Base-by-base conservation (phyloP, 1,140 invertebrate species). In the Neuroterus valhalla region DNA sequence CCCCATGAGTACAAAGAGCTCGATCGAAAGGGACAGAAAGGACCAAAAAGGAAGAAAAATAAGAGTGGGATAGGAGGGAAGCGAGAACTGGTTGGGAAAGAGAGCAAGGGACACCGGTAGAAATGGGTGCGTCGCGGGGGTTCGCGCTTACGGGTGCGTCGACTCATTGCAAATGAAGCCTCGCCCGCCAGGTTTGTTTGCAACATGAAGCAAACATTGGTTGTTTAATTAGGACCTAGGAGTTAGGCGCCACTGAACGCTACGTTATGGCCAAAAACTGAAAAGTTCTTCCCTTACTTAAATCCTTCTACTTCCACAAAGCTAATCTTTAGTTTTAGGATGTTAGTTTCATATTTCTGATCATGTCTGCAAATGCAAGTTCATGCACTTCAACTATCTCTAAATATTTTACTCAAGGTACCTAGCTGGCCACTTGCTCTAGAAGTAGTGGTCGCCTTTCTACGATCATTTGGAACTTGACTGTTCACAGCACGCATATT, bases 201-300 rank as follows among this genome's bases (percentile, higher is more conserved):
- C 79, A 81, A 81, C 80, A 81, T 81, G 77, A 72, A 79, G 78
- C 76, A 81, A 81, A 81, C 78, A 71, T 81, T 76, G 80, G 80
- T 81, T 79, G 74, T 81, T 81, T 79, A 81, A 79, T 71, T 73
- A 73, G 72, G 77, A 62, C 66, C 50, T 44, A 70, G 74, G 79
- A 78, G 74, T 78, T 78, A 75, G 72, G 67, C 48, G 75, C 67
- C 77, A 70, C 68, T 68, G 62, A 75, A 77, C 66, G 71, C 72
- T 78, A 68, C 74, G 46, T 69, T 74, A 52, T 69, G 68, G 72
- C 72, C 68, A 68, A 77, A 55, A 21, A 23, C 50, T 55, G 50
- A 8, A 55, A 55, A 55, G n/a, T n/a, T n/a, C n/a, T n/a, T n/a
- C n/a, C n/a, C n/a, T n/a, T n/a, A n/a, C n/a, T n/a, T n/a, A n/a